Conservation (phyloP, 2,113 vertebrate species). For the Harpagus bidentatus region DNA sequence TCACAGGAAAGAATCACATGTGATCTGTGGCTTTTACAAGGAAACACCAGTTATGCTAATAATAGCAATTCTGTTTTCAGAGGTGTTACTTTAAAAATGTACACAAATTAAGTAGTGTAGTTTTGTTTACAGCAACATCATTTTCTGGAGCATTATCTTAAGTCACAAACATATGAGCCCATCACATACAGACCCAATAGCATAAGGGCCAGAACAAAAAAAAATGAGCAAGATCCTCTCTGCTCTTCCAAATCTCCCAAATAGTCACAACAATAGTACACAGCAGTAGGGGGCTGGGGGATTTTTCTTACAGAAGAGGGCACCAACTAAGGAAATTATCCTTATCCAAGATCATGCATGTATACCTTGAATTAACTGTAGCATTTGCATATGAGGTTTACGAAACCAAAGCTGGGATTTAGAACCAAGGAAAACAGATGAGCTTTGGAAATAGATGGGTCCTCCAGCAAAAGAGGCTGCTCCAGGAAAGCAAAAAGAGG, state of each 20-base stretch:
- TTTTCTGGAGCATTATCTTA: not conserved
- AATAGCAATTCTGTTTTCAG: not conserved
- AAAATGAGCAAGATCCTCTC: not conserved
- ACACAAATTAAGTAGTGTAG: not conserved
- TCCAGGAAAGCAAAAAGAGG: not conserved
- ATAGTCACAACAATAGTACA: not conserved
- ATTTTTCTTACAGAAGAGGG: not conserved
- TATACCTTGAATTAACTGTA: not conserved
- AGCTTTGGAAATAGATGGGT: not conserved
- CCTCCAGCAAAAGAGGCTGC: not conserved
- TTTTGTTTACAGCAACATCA: not conserved
- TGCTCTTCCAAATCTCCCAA: not conserved
- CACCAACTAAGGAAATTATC: not conserved
- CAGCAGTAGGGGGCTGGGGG: not conserved
- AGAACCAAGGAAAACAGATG: not conserved
- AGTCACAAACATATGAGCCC: not conserved
- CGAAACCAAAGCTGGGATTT: not conserved
- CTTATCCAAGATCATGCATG: not conserved
- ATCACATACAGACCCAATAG: not conserved
- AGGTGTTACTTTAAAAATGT: not conserved
- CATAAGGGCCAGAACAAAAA: not conserved
- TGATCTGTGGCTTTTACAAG: not conserved
- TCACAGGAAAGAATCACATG: not conserved
- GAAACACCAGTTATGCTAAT: not conserved
- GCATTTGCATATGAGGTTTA: not conserved